Evolutionary conservation across 2,113 vertebrate genomes (phyloP), one percentile per base, ranked within the genome.

Genomic region (Elephantulus edwardii): DNA sequence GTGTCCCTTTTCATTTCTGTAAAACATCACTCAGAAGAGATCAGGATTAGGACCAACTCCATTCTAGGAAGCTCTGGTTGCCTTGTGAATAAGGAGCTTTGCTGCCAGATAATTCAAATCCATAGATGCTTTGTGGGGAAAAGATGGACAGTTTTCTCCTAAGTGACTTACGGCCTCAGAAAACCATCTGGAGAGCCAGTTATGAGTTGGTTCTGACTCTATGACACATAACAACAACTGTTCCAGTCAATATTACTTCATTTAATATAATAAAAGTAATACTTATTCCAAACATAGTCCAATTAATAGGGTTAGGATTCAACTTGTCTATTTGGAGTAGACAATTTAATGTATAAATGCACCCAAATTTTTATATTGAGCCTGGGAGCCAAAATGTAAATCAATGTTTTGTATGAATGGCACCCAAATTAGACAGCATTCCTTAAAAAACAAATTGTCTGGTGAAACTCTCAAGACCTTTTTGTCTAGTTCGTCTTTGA

Each of bases 401-500:
- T 83, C 35, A 30, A 83, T 78, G 8, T 78, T 94, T 66, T 38
- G 85, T 52, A 54, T 33, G 26, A 86, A 68, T 42, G 50, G 10
- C 48, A 56, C 68, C 38, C n/a, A 83, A 75, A 28, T 80, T 81
- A 81, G 42, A 40, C 14, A 42, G 7, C 38, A 33, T 58, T 93
- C 38, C 56, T 86, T 91, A 70, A 75, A 78, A n/a, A 92, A 74
- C 10, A 33, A 58, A 82, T 58, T 33, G 30, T 89, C 83, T 86
- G 56, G 83, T 50, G 11, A 90, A 64, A 17, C 9, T 83, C 28
- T 78, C 11, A 44, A 52, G 40, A 19, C 74, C 66, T 84, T 17
- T 87, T 30, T 82, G 35, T 90, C 85, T 52, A 86, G 24, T n/a
- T 82, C 14, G 35, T 68, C 54, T 91, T 62, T 91, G 82, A 83